Evolutionary conservation across 2,113 vertebrate species (phyloP).

Genomic region (Oostethus manadensis): DNA sequence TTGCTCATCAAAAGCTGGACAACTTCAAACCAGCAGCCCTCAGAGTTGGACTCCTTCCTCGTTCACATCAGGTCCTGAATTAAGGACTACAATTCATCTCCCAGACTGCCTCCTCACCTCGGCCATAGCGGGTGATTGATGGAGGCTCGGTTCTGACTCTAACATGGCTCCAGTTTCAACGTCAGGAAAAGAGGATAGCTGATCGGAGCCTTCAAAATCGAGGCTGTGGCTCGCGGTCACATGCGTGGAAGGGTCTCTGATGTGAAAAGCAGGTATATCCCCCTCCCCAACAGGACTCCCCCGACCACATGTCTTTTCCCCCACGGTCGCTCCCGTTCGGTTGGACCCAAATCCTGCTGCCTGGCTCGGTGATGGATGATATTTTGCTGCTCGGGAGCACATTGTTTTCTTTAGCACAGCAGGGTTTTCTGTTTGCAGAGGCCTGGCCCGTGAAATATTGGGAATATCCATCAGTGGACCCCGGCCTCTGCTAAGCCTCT

Average conservation of each 20-base stretch:
- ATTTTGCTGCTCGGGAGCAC: constrained; percentile 95
- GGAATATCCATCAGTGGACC: constrained; percentile 85
- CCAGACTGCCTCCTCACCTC: constrained; percentile 56
- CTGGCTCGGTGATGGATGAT: constrained; percentile 89
- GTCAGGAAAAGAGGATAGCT: constrained; percentile 51
- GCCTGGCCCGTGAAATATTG: constrained; percentile 88
- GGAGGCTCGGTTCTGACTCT: constrained; percentile 40
- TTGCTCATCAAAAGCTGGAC: constrained; percentile 10
- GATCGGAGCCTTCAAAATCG: constrained; percentile 73
- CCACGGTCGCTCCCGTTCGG: constrained; percentile 67
- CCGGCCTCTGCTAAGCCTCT: constrained; percentile 74
- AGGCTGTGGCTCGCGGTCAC: constrained; percentile 70
- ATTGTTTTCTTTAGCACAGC: constrained; percentile 99
- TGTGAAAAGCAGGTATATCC: constrained; percentile 90
- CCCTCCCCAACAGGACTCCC: constrained; percentile 24
- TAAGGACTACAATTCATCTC: constrained; percentile 67
- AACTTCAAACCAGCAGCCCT: constrained; percentile 30
- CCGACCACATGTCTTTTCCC: constrained; percentile 53
- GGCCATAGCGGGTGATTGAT: constrained; percentile 59
- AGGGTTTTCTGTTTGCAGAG: constrained; percentile 98
- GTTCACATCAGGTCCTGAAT: constrained; percentile 61
- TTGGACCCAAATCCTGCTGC: neutral
- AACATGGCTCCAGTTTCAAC: constrained; percentile 45
- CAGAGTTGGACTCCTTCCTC: constrained; percentile 29
- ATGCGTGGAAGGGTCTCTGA: constrained; percentile 69